Evolutionary conservation across 2,113 vertebrate genomes (phyloP).

Genomic region (Hippotragus niger): DNA sequence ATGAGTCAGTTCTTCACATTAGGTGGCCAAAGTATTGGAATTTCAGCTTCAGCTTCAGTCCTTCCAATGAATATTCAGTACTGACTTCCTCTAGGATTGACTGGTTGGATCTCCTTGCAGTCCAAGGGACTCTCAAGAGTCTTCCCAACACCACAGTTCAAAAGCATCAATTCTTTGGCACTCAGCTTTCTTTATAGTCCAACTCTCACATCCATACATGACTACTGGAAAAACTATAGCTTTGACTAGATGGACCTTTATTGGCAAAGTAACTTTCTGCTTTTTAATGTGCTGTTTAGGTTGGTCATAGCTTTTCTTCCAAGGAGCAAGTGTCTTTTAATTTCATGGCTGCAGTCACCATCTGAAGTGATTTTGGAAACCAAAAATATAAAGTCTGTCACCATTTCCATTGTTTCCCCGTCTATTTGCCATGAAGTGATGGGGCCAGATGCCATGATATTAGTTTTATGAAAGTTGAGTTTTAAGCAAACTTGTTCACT

Average conservation of each 20-base stretch:
- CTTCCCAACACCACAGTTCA: not conserved
- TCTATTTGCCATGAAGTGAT: not conserved
- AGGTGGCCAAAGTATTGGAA: not conserved
- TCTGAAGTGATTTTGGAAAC: not conserved
- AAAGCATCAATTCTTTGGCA: accelerated
- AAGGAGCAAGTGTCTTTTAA: not conserved
- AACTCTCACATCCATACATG: not conserved
- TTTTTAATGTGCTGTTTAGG: not conserved
- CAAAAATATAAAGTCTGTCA: not conserved
- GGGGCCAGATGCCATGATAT: not conserved
- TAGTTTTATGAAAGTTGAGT: not conserved
- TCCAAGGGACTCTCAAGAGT: not conserved
- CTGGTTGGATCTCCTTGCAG: not conserved
- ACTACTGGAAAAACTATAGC: not conserved
- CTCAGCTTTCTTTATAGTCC: not conserved
- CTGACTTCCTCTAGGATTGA: not conserved
- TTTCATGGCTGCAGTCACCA: not conserved
- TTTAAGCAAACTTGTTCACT: not conserved
- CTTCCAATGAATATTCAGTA: not conserved
- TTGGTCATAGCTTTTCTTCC: not conserved
- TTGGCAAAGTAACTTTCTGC: not conserved
- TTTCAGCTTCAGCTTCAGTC: not conserved
- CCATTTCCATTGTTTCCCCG: not conserved
- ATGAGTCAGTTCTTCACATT: not conserved
- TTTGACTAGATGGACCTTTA: not conserved